Percentiles rank a stretch among this genome's conserved stretches.
These are phyloP conservation scores for Drosophila fuyamai DNA, from an alignment of 1,140 invertebrate genomes.

Conservation along the genomic window DNA sequence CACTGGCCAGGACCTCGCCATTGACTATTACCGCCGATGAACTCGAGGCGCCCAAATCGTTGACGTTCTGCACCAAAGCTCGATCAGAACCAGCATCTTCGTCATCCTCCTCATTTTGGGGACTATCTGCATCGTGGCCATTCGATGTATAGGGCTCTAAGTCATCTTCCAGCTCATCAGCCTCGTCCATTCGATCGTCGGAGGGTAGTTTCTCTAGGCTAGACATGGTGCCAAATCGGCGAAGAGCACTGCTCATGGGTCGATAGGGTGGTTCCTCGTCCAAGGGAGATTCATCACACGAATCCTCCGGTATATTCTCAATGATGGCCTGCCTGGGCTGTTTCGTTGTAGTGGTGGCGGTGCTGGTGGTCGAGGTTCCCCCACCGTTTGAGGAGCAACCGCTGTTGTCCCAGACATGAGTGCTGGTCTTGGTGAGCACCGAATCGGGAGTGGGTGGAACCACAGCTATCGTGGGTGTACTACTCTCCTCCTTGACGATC, in stretches of 20 bases:
- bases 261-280: slow-evolving; percentile 87
- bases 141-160: slow-evolving; percentile 42
- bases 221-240: slow-evolving; percentile 90
- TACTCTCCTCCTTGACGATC: background rate
- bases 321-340: slow-evolving; percentile 71
- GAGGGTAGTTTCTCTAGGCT: slow-evolving; percentile 89
- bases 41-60: slow-evolving; percentile 31
- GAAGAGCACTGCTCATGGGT: slow-evolving; percentile 86
- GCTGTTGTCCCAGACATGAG: slow-evolving; percentile 81
- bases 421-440: slow-evolving; percentile 77
- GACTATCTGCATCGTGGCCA: slow-evolving; percentile 62
- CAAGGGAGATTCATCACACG: slow-evolving; percentile 86
- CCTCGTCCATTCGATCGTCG: slow-evolving; percentile 67
- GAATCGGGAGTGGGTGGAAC: slow-evolving; percentile 91
- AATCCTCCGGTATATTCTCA: slow-evolving; percentile 85
- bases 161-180: slow-evolving; percentile 83
- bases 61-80: slow-evolving; percentile 62
- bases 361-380: slow-evolving; percentile 40
- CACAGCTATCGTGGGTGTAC: slow-evolving; percentile 89
- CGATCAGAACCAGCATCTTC: slow-evolving; percentile 74
- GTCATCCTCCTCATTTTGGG: slow-evolving; percentile 72
- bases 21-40: slow-evolving; percentile 31
- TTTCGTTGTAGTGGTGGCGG: slow-evolving; percentile 57
- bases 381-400: slow-evolving; percentile 29
- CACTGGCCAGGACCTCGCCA: slow-evolving; percentile 77